Percentiles rank a stretch among this genome's conserved stretches.
Evolutionary conservation across 2,113 vertebrate species (phyloP).

Genomic region (Hyla sarda): DNA sequence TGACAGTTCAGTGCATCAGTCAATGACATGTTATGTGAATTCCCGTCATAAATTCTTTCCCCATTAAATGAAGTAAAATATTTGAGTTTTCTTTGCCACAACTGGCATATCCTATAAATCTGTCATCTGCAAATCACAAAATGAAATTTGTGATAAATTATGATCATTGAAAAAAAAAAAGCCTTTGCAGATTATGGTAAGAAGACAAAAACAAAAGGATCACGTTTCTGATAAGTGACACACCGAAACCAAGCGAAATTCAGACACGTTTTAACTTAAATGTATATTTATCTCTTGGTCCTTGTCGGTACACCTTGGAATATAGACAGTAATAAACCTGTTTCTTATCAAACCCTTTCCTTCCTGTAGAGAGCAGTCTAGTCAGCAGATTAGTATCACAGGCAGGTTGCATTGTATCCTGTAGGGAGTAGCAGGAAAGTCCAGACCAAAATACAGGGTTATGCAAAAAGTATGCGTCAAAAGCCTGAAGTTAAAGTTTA

Average conservation of each 20-base stretch:
- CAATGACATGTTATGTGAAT: not conserved
- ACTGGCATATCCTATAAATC: conserved; percentile 13
- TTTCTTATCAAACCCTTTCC: no score
- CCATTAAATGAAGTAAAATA: not conserved
- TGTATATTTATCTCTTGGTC: no score
- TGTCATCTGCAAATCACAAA: not conserved
- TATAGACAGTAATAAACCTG: no score
- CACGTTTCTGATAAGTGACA: no score
- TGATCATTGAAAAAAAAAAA: not conserved
- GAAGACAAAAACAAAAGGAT: not conserved
- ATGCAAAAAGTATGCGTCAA: no score
- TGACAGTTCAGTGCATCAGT: conserved; percentile 15
- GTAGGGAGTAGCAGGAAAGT: not conserved
- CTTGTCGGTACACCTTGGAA: no score
- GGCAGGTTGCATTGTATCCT: no score
- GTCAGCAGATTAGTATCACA: no score
- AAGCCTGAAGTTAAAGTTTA: no score
- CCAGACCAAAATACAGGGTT: not conserved
- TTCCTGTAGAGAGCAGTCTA: no score
- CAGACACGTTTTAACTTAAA: no score
- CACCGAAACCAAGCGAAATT: no score
- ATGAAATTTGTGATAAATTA: not conserved
- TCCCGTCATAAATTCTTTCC: conserved; percentile 17
- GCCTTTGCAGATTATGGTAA: not conserved
- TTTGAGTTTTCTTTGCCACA: not conserved